Percentiles rank a stretch among this genome's conserved stretches.
phyloP scores from a whole-genome alignment of 2,888 invertebrate genomes.

The Diaperis boleti region DNA sequence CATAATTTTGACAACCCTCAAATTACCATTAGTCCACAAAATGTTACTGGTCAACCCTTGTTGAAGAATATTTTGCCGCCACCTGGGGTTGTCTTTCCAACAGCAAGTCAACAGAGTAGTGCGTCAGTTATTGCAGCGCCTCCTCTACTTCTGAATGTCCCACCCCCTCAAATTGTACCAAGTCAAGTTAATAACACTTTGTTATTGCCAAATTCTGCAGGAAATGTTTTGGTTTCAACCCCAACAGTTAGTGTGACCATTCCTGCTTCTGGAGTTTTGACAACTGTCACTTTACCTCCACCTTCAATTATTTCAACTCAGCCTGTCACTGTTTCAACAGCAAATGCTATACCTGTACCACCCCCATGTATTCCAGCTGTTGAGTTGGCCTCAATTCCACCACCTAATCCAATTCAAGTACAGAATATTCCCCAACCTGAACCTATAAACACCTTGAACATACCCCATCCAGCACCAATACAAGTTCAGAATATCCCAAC shows the following conservation, averaged over 20 bases:
- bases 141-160: constrained; percentile 61
- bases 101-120: constrained; percentile 48
- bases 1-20: constrained; percentile 45
- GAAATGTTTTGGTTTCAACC: constrained; percentile 50
- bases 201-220: constrained; percentile 43
- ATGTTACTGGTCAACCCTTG: constrained; percentile 61
- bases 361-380: constrained; percentile 60
- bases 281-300: constrained; percentile 60
- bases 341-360: constrained; percentile 54
- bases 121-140: constrained; percentile 60
- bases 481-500: constrained; percentile 74
- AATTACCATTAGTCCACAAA: constrained; percentile 53
- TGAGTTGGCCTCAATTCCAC: constrained; percentile 64
- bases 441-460: constrained; percentile 68
- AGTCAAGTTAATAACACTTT: constrained; percentile 49
- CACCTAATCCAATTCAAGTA: constrained; percentile 65
- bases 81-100: constrained; percentile 40
- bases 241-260: constrained; percentile 48
- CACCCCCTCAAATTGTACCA: constrained; percentile 62
- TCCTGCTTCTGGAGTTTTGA: constrained; percentile 55
- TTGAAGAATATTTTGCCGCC: constrained; percentile 54
- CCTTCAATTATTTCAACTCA: constrained; percentile 45
- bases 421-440: constrained; percentile 69
- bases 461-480: constrained; percentile 65
- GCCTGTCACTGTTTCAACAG: constrained; percentile 34